A percentile compares a stretch with the other conserved stretches of the same genome.
phyloP scores from a whole-genome alignment of 2,888 invertebrate genomes.

The Electrophaes corylata region DNA sequence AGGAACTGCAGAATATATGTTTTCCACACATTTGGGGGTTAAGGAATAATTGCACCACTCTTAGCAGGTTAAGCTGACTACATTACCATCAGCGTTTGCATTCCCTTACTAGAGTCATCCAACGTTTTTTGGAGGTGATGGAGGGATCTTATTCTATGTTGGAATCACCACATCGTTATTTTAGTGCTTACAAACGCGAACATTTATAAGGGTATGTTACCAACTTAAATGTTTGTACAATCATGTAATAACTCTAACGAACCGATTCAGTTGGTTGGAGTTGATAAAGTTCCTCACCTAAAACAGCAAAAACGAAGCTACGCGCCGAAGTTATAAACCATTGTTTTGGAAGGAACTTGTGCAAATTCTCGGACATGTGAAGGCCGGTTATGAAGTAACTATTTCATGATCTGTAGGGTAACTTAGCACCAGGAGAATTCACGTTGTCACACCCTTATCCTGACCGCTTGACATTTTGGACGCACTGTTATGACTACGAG shows the following conservation, averaged over 20 bases:
- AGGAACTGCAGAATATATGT: no score
- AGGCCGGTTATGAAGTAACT: constrained; percentile 11
- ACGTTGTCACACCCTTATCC: constrained; percentile 41
- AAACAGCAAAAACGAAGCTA: neutral
- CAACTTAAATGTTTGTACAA: no score
- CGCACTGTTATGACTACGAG: constrained; percentile 31
- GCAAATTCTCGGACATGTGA: constrained; percentile 21
- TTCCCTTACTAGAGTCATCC: no score
- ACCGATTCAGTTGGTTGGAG: neutral
- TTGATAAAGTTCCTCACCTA: neutral
- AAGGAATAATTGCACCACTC: no score
- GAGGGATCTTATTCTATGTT: no score
- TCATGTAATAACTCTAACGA: neutral
- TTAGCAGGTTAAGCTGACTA: no score
- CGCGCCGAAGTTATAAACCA: neutral
- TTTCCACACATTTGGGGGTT: no score
- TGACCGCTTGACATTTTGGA: constrained; percentile 35
- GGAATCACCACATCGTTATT: no score
- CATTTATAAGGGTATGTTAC: neutral
- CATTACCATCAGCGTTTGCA: no score
- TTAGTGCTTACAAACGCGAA: neutral
- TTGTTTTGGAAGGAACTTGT: constrained; percentile 2
- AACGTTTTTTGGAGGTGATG: no score
- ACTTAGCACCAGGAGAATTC: constrained; percentile 40
- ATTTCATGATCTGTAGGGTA: constrained; percentile 22